Percentiles rank a stretch among this genome's conserved stretches.
These are phyloP conservation scores for Sebastes steindachneri DNA, from an alignment of 2,797 vertebrate genomes.

Conservation along the genomic window DNA sequence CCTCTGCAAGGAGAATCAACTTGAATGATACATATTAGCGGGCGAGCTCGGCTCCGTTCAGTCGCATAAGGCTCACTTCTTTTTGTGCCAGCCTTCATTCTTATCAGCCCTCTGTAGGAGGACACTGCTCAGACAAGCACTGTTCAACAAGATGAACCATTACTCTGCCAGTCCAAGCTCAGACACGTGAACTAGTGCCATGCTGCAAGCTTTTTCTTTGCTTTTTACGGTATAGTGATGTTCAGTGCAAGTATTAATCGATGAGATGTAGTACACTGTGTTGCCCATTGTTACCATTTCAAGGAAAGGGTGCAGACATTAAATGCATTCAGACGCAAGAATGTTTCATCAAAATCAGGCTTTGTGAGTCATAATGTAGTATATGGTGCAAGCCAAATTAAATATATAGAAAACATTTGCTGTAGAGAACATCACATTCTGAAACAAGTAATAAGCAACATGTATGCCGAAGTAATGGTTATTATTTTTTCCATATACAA, in stretches of 20 bases:
- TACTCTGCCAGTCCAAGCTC: constrained; percentile 15
- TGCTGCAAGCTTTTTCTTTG: constrained; percentile 17
- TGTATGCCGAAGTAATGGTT: not conserved
- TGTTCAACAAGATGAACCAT: constrained; percentile 41
- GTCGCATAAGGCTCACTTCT: constrained; percentile 10
- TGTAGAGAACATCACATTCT: not conserved
- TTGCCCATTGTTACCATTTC: not conserved
- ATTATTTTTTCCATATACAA: not conserved
- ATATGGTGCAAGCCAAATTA: not conserved
- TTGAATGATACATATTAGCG: constrained; percentile 22
- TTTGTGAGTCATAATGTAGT: not conserved
- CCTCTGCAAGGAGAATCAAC: constrained; percentile 32
- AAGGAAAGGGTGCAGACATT: not conserved
- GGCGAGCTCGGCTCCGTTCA: constrained; percentile 1
- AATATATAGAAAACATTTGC: not conserved
- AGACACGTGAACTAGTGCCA: not conserved
- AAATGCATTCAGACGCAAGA: not conserved
- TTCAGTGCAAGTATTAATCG: constrained; percentile 2
- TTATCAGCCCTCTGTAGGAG: constrained; percentile 28
- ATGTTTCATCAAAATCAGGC: not conserved
- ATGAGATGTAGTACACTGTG: not conserved
- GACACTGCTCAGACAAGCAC: constrained; percentile 37
- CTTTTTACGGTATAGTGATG: constrained; percentile 15
- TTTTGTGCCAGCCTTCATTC: constrained; percentile 36
- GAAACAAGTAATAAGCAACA: not conserved